Conservation (phyloP, 1,140 invertebrate genomes). For the Drosophila lini region DNA sequence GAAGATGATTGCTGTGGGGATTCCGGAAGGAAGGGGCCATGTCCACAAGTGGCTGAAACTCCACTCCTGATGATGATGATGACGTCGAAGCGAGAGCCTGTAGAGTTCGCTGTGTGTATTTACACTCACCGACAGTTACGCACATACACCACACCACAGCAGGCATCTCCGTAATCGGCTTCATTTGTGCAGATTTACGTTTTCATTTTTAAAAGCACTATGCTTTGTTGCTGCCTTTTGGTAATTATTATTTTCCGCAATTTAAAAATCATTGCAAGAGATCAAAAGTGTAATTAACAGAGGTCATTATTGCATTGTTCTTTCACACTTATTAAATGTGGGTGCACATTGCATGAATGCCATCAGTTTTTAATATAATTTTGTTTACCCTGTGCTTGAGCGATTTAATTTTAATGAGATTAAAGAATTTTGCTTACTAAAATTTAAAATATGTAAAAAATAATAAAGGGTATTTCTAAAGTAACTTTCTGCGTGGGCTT, state of each 20-base stretch:
- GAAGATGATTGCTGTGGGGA: conserved; percentile 40
- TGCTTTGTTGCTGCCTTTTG: conserved; percentile 8
- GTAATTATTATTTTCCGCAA: conserved; percentile 45
- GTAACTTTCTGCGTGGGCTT: background rate
- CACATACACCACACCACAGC: conserved; percentile 1
- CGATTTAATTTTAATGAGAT: background rate
- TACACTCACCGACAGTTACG: conserved; percentile 3
- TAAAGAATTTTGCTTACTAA: background rate
- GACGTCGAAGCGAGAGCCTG: conserved; percentile 4
- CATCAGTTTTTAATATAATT: background rate
- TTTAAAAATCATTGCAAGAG: conserved; percentile 49
- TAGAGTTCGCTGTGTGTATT: conserved; percentile 2
- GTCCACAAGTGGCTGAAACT: conserved; percentile 36
- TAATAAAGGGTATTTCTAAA: background rate
- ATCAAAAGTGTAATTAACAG: conserved; percentile 61
- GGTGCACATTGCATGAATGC: background rate
- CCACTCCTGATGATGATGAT: conserved; percentile 12
- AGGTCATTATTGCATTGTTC: conserved; percentile 33
- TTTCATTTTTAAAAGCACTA: conserved; percentile 40
- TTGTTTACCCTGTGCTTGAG: background rate
- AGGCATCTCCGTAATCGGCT: conserved; percentile 45
- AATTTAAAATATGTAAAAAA: background rate
- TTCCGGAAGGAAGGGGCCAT: conserved; percentile 13
- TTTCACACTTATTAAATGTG: conserved; percentile 31
- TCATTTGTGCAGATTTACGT: conserved; percentile 52